Base-by-base conservation (phyloP, 1,140 invertebrate genomes). In the Psilanteris sp. region DNA sequence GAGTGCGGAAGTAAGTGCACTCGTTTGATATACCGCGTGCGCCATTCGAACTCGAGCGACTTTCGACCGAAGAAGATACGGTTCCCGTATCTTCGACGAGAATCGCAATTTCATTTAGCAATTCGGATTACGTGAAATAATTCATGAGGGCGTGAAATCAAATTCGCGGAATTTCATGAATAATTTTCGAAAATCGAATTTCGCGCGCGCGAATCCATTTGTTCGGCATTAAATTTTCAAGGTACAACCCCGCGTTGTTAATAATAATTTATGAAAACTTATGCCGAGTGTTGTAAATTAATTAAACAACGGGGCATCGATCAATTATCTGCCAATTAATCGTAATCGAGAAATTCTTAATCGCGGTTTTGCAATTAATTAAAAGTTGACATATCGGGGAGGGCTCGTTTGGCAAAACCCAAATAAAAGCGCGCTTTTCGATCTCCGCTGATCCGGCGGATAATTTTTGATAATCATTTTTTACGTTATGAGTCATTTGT, bases 161-260 rank as follows among this genome's bases (percentile, higher is more conserved):
- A 57, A 68, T 54, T 68, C 52, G 52, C 52, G 34, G 50, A 68
- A 68, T 48, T 57, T 68, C 64, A 68, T 57, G 64, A 57, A 68
- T 57, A 68, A 68, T 57, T 57, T 68, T 57, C 41, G 26, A 57
- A 57, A 68, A 68, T 50, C 31, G 43, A 57, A 57, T 68, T 57
- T 57, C 37, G 14, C 57, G 57, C 41, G 31, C 55, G 43, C n/a
- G n/a, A 9, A 18, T 29, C 39, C 36, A 44, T 66, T 54, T 54
- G 37, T 54, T 66, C 20, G 16, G 13, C 46, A 15, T 43, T 64
- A 41, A 52, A 64, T 52, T 50, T 62, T 15, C 43, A 62, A 14
- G 13, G 8, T 13, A 36, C 41, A 36, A n/a, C n/a, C n/a, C 18
- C 29, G 39, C 31, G 57, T 29, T 46, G 46, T 43, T 37, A 32